Evolutionary conservation across 2,888 invertebrate species (phyloP), one percentile per base, ranked within the genome.

Genomic region (Orthonevra nobilis): DNA sequence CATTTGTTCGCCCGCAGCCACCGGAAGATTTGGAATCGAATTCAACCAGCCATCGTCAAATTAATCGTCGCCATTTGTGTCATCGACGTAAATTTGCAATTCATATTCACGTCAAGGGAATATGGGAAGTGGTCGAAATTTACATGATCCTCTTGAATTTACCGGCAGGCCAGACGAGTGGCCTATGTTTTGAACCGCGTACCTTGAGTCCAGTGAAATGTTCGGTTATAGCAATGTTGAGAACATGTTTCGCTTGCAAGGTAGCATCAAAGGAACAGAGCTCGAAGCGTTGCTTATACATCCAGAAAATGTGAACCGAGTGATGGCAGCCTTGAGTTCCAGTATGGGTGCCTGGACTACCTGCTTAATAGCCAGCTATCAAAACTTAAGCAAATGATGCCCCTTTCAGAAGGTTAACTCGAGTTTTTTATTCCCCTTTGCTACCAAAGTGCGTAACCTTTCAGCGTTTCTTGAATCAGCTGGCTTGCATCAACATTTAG

Each of bases 101-200:
- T 7, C 36, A 36, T 7, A 0, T 5, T 36, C 36, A 17, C 1
- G 7, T 7, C 36, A 3, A 10, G 17, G 36, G n/a, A n/a, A n/a
- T 36, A 7, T 15, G 15, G 36, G 36, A 15, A 36, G 15, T 15
- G 36, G 17, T 48, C 48, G 60, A 1, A 69, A 72, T 7, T 2
- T 63, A 32, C 52, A 69, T 20, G 81, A 69, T 20, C 44, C 81
- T 23, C 74, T 74, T n/a, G 52, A 17, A 10, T 81, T 82, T 50
- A 52, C n/a, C 54, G 26, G 82, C 79, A 48, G 54, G 2, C 66
- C 81, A 26, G 81, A 74, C 32, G 77, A 81, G 14, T 81, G 81
- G 79, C 74, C 81, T 17, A 15, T 77, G 20, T 79, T 82, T 52
- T 52, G 36, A 7, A 81, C 68, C 0, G 48, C 66, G 0, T 79